Evolutionary conservation across 2,888 invertebrate genomes (phyloP).

Genomic region (Pyrocoelia pectoralis): DNA sequence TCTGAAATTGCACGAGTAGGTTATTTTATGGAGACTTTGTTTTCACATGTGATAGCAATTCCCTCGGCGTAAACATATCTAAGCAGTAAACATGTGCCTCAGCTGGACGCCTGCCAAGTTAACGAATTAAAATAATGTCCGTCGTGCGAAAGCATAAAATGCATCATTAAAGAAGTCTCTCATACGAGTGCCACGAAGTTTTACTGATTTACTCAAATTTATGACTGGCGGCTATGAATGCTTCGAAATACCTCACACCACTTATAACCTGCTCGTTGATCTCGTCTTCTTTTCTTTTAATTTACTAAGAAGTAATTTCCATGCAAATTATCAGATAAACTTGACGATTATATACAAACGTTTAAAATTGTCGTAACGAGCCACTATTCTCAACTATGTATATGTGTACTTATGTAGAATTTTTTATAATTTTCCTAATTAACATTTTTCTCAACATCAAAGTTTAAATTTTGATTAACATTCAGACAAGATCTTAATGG

Average conservation of each 20-base stretch:
- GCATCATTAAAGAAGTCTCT: slow-evolving; percentile 61
- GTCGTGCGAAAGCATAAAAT: slow-evolving; percentile 62
- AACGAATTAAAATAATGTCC: slow-evolving; percentile 61
- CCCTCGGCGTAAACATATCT: slow-evolving; percentile 43
- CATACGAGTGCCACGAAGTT: slow-evolving; percentile 57
- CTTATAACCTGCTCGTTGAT: slow-evolving; percentile 34
- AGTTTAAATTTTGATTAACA: slow-evolving; percentile 1
- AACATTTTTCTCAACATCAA: slow-evolving; percentile 5
- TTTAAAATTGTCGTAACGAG: slow-evolving; percentile 13
- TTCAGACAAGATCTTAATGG: background rate
- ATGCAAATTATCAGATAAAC: slow-evolving; percentile 24
- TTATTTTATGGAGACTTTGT: slow-evolving; percentile 36
- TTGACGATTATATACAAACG: slow-evolving; percentile 16
- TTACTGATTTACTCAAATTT: slow-evolving; percentile 59
- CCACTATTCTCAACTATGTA: background rate
- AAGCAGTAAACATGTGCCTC: slow-evolving; percentile 52
- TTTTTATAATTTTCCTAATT: slow-evolving; percentile 4
- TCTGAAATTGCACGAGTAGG: slow-evolving; percentile 32
- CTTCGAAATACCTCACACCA: slow-evolving; percentile 31
- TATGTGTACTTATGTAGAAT: background rate
- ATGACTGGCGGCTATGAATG: slow-evolving; percentile 44
- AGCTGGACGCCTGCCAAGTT: slow-evolving; percentile 55
- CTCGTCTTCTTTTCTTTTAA: slow-evolving; percentile 23
- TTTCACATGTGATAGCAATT: slow-evolving; percentile 47
- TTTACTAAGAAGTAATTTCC: slow-evolving; percentile 25